Evolutionary conservation across 2,113 vertebrate species (phyloP), one percentile per base, ranked within the genome.

Genomic region (Fulmarus glacialis): DNA sequence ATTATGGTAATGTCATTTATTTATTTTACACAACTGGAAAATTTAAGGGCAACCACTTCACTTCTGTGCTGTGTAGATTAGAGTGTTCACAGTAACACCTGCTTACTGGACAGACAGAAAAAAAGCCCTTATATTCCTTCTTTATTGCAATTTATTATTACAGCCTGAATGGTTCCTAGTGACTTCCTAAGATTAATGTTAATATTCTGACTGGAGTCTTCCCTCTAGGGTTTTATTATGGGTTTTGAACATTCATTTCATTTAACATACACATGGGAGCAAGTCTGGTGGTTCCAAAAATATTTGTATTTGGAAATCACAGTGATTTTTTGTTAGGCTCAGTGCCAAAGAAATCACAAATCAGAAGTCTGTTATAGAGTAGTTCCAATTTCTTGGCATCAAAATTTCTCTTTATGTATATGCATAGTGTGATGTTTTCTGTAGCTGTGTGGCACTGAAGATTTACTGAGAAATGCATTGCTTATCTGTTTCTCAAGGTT

Each of bases 281-380:
- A 74, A 93, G 95, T 94, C 94, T 96, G 91, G 87, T 96, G 94
- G 97, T 88, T 97, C 94, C 94, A 97, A 96, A 97, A 97, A 97
- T 96, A 96, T 97, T 97, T 97, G 93, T 78, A 97, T 89, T 94
- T 97, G 95, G 91, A 97, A 97, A 97, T 97, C 96, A 96, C 73
- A 86, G 87, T 95, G 97, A 97, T 97, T 97, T 96, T 96, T 89
- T 91, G 93, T 97, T 97, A 97, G 96, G 97, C 95, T 96, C 13
- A 1, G 62, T 88, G 96, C 95, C 97, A 97, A 97, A 90, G 95
- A 97, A 95, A 96, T 97, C 97, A 97, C 91, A 95, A 97, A 97
- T 97, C 94, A 93, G 87, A 77, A 93, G 84, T 83, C 91, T 96
- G 95, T 75, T 91, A 80, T 30, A 55, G 78, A 91, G 70, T 27